Evolutionary conservation across 2,888 invertebrate genomes (phyloP).

Genomic region (Chrysopilus asiliformis): DNA sequence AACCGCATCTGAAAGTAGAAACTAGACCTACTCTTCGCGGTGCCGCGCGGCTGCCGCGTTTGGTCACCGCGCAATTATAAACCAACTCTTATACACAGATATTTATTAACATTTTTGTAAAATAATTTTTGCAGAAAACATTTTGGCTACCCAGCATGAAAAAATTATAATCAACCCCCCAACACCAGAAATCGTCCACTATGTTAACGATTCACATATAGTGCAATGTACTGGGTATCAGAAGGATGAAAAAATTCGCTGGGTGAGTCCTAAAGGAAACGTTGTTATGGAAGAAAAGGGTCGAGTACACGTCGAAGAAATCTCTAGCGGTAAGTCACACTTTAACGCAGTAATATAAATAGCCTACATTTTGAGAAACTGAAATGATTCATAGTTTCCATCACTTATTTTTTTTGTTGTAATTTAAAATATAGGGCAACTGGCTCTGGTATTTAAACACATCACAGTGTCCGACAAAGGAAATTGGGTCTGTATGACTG

Average conservation of each 20-base stretch:
- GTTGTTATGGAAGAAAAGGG: slow-evolving; percentile 33
- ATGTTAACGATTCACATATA: slow-evolving; percentile 36
- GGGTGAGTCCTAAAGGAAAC: slow-evolving; percentile 34
- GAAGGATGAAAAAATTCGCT: slow-evolving; percentile 26
- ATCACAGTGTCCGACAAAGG: slow-evolving; percentile 38
- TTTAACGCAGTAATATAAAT: too few relatives aligned
- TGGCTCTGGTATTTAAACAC: slow-evolving; percentile 38
- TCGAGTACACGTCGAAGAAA: slow-evolving; percentile 35
- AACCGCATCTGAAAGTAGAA: too few relatives aligned
- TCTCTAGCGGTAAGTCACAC: slow-evolving; percentile 9
- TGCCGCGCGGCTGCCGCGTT: too few relatives aligned
- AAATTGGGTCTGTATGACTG: slow-evolving; percentile 37
- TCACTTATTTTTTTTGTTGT: neutral
- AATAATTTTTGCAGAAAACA: too few relatives aligned
- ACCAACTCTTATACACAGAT: too few relatives aligned
- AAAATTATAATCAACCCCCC: slow-evolving; percentile 28
- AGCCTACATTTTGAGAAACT: too few relatives aligned
- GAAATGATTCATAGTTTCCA: neutral
- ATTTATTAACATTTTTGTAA: too few relatives aligned
- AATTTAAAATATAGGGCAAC: slow-evolving; percentile 23
- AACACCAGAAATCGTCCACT: slow-evolving; percentile 32
- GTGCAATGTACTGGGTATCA: slow-evolving; percentile 30
- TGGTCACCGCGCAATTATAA: too few relatives aligned
- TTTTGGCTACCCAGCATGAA: slow-evolving; percentile 28
- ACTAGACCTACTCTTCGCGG: too few relatives aligned